Conservation (phyloP, 2,113 vertebrate species). For the Brachyistius frenatus region DNA sequence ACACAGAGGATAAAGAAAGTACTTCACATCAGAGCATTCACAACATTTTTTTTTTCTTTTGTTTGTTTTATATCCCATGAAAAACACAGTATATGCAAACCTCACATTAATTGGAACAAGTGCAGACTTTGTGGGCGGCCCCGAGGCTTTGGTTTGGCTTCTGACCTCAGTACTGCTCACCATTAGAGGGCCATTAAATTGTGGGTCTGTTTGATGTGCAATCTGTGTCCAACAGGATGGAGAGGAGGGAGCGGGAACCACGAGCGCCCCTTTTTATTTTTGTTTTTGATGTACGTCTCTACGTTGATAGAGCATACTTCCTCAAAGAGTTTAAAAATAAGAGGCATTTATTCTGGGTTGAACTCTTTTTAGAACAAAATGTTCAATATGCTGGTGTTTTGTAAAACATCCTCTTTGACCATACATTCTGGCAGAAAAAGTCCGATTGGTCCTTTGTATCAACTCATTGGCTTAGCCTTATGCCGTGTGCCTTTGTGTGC, state of each 20-base stretch:
- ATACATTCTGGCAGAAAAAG: not conserved
- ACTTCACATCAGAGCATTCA: constrained; percentile 11
- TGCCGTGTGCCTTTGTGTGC: constrained; percentile 7
- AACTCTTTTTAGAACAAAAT: not conserved
- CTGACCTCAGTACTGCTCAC: constrained; percentile 67
- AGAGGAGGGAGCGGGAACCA: constrained; percentile 45
- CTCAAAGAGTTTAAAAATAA: constrained; percentile 8
- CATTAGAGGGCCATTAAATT: constrained; percentile 71
- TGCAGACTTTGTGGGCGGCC: constrained; percentile 62
- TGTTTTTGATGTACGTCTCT: constrained; percentile 42
- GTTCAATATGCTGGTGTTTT: not conserved
- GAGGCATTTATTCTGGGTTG: not conserved
- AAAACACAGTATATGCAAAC: not conserved
- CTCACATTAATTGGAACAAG: constrained; percentile 7
- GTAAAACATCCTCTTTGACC: not conserved
- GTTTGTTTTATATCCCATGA: constrained; percentile 7
- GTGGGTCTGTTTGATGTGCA: constrained; percentile 74
- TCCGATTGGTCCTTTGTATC: not conserved
- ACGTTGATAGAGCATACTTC: constrained; percentile 18
- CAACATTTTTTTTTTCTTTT: not conserved
- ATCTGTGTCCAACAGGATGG: constrained; percentile 68
- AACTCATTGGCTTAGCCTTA: constrained; percentile 17
- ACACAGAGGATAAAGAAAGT: not conserved
- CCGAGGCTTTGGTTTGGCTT: constrained; percentile 59
- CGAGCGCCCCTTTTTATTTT: constrained; percentile 62